Evolutionary conservation across 2,797 vertebrate species (phyloP).

Genomic region (Notoglanidium macrostoma): DNA sequence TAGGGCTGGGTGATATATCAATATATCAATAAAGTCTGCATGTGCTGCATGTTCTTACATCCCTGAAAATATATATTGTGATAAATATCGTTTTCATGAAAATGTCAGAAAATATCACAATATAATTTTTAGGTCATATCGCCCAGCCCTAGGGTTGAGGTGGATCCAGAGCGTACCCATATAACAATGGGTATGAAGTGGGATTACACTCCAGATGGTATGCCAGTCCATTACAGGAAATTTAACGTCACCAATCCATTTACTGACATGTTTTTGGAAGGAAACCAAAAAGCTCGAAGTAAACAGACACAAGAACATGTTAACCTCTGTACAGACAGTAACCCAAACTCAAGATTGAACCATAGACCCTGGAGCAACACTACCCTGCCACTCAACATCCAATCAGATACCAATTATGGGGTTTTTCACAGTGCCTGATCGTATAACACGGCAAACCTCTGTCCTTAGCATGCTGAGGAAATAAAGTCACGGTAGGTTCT

Average conservation of each 20-base stretch:
- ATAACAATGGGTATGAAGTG: neutral
- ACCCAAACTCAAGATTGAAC: neutral
- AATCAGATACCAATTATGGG: neutral
- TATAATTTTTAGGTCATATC: no score
- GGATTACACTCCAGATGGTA: neutral
- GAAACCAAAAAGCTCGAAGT: neutral
- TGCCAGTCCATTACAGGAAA: neutral
- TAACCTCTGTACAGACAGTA: neutral
- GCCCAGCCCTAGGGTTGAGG: no score
- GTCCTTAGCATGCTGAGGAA: neutral
- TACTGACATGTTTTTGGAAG: neutral
- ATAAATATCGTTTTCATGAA: no score
- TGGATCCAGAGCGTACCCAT: neutral
- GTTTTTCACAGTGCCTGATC: neutral
- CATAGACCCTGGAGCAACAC: neutral
- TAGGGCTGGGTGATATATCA: no score
- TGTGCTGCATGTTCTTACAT: no score
- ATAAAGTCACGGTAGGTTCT: neutral
- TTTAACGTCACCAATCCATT: neutral
- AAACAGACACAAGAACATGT: neutral
- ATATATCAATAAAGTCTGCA: no score
- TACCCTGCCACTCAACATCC: neutral
- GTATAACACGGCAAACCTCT: neutral
- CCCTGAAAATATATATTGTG: no score
- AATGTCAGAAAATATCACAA: no score